phyloP scores from a whole-genome alignment of 2,797 vertebrate species.

The Botia kubotai region DNA sequence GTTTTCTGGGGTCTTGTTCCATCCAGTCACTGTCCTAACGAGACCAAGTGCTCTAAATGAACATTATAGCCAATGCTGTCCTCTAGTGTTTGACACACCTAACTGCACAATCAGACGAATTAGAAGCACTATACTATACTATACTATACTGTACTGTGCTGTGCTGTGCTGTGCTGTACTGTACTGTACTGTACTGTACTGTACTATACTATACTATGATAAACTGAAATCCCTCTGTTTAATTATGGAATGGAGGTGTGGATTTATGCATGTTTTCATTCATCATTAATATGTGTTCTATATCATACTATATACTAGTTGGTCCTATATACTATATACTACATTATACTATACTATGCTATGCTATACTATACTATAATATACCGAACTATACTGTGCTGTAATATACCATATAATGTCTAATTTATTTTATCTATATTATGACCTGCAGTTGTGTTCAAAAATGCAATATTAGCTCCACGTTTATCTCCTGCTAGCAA shows the following conservation, averaged over 20 bases:
- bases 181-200: too few relatives aligned
- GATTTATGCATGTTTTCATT: not conserved
- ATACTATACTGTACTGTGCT: too few relatives aligned
- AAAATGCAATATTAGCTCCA: not conserved
- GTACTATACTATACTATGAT: not conserved
- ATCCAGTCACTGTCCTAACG: not conserved
- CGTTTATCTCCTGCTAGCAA: not conserved
- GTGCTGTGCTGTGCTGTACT: too few relatives aligned
- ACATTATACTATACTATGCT: not conserved
- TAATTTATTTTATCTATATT: too few relatives aligned
- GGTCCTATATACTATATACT: not conserved
- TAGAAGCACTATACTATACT: too few relatives aligned
- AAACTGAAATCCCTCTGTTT: not conserved
- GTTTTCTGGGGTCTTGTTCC: constrained; percentile 17
- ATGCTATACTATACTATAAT: not conserved
- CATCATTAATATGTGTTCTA: not conserved
- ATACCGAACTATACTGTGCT: not conserved
- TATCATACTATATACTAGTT: too few relatives aligned
- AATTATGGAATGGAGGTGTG: not conserved
- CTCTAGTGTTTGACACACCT: constrained; percentile 20
- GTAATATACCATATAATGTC: not conserved
- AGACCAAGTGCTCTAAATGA: not conserved
- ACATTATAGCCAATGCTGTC: constrained; percentile 44
- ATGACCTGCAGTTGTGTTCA: not conserved
- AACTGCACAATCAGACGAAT: constrained; percentile 23